A percentile compares a stretch with the other conserved stretches of the same genome.
These are phyloP conservation scores for Stichodactyla helianthus DNA, from an alignment of 64 coral and sea anemone species.

Conservation along the genomic window DNA sequence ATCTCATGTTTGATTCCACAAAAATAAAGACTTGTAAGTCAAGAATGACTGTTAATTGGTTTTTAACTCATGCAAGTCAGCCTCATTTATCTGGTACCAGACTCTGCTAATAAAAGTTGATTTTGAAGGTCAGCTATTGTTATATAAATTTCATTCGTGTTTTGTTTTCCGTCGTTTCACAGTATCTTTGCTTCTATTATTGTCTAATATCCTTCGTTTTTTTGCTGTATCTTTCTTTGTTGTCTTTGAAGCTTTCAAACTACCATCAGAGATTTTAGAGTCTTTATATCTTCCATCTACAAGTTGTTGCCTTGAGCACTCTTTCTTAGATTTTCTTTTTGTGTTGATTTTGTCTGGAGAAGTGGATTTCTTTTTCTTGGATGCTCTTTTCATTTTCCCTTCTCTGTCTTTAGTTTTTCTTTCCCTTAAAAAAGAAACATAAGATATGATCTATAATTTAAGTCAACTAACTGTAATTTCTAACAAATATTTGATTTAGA, in stretches of 20 bases:
- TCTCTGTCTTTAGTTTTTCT: background rate
- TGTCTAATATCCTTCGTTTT: background rate
- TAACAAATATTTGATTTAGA: too few species aligned
- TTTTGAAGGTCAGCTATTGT: too few species aligned
- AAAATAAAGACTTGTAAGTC: too few species aligned
- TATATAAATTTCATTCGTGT: background rate
- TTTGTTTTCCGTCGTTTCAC: background rate
- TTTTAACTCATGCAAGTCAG: too few species aligned
- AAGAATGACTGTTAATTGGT: too few species aligned
- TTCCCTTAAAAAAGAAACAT: background rate
- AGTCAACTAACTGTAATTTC: too few species aligned
- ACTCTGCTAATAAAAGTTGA: too few species aligned
- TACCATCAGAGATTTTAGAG: background rate
- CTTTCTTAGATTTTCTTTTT: background rate
- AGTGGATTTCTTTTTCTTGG: background rate
- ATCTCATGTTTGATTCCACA: too few species aligned
- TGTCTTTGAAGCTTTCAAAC: background rate
- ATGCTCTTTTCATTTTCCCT: background rate
- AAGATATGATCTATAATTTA: background rate
- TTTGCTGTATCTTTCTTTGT: background rate
- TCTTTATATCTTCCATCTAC: too few species aligned
- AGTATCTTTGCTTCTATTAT: background rate
- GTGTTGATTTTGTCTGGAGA: background rate
- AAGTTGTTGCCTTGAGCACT: background rate
- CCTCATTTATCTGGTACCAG: too few species aligned